A percentile compares a stretch with the other conserved stretches of the same genome.
These are phyloP conservation scores for Leptoteleia sp. DNA, from an alignment of 1,140 invertebrate genomes.

Conservation along the genomic window DNA sequence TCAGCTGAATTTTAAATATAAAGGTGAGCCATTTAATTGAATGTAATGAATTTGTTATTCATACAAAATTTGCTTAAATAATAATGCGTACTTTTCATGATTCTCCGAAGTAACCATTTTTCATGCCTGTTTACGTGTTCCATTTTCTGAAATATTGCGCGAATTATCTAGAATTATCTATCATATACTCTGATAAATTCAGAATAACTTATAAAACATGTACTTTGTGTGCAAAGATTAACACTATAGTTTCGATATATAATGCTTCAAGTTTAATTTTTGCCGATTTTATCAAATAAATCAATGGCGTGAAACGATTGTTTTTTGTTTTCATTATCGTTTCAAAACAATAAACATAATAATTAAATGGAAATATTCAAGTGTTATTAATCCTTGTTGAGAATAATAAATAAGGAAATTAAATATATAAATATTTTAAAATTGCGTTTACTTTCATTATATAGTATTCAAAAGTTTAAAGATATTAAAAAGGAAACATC, in stretches of 20 bases:
- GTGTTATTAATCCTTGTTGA: no score
- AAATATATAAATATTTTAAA: no score
- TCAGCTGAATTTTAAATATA: background rate
- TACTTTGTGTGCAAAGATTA: background rate
- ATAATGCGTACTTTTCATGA: background rate
- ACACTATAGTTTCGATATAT: background rate
- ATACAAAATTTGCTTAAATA: background rate
- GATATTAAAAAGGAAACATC: no score
- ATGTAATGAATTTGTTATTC: background rate
- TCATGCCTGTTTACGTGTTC: conserved; percentile 12
- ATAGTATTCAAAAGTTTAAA: no score
- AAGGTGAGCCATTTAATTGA: background rate
- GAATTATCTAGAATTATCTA: background rate
- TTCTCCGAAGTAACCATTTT: background rate
- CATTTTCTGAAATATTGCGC: background rate
- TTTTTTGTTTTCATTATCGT: no score
- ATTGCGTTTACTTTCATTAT: no score
- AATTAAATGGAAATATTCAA: no score
- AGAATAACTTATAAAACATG: background rate
- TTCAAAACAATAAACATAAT: no score
- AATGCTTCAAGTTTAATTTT: no score
- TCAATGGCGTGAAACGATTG: no score
- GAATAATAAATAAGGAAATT: no score
- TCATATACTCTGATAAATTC: background rate
- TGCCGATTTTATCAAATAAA: no score